A percentile compares a stretch with the other conserved stretches of the same genome.
These are phyloP conservation scores for Sceloporus tristichus DNA, from an alignment of 2,113 vertebrate genomes.

Conservation along the genomic window DNA sequence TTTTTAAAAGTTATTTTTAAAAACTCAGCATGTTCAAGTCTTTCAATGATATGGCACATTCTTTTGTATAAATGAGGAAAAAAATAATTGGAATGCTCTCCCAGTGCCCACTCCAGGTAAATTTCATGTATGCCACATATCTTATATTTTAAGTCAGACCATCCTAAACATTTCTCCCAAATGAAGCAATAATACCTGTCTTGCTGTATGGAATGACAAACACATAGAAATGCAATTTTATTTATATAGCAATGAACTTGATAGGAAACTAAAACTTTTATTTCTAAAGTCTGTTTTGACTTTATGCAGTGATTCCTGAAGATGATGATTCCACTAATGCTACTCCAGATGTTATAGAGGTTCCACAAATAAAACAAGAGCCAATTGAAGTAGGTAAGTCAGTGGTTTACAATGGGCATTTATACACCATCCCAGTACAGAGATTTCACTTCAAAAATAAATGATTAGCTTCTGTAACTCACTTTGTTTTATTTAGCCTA, in stretches of 20 bases:
- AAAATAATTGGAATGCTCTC: too few species aligned
- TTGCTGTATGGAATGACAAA: too few species aligned
- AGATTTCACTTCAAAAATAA: neutral
- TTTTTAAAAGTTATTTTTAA: too few species aligned
- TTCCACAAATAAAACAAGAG: slow-evolving; percentile 68
- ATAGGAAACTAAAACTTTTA: neutral
- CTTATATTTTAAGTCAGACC: too few species aligned
- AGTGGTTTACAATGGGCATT: neutral
- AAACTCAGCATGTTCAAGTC: too few species aligned
- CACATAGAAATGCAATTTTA: too few species aligned
- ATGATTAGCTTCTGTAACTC: neutral
- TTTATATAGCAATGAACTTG: slow-evolving; percentile 13
- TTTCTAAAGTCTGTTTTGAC: slow-evolving; percentile 12
- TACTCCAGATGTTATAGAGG: slow-evolving; percentile 32
- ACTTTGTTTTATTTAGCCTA: slow-evolving; percentile 1
- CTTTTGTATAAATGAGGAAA: too few species aligned
- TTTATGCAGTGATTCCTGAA: slow-evolving; percentile 56
- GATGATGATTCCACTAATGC: slow-evolving; percentile 51
- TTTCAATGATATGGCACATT: too few species aligned
- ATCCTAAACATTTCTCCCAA: too few species aligned
- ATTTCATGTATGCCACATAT: too few species aligned
- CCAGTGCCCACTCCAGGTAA: too few species aligned
- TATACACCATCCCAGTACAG: neutral
- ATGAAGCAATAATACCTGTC: too few species aligned
- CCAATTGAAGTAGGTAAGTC: slow-evolving; percentile 60